Evolutionary conservation across 2,888 invertebrate genomes (phyloP), one percentile per base, ranked within the genome.

Genomic region (Belgica antarctica): DNA sequence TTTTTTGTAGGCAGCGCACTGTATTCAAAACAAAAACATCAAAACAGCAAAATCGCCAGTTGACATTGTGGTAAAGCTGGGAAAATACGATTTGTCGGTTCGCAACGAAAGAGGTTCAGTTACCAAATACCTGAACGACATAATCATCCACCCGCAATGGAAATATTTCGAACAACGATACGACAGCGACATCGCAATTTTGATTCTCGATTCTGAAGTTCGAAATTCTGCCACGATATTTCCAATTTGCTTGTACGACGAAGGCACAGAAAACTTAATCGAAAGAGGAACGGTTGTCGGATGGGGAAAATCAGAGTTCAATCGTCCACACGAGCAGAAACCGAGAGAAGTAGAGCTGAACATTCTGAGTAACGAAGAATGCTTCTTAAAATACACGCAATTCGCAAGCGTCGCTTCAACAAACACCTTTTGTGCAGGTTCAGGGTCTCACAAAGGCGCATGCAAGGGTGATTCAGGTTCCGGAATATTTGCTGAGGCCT

Each of bases 91-190:
- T 68, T 10, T 68, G 1, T 17, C 22, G 1, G 8, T 34, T 31
- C 24, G 1, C n/a, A 22, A 57, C 24, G 34, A 68, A 24, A 19
- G 68, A 57, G 57, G 57, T 12, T 41, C 24, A 15, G 15, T 47
- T 5, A 24, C 15, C 28, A 19, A 27, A 25, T 66, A 47, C 41
- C 19, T 27, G 10, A 15, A 17, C 24, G 34, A 31, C 8, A 68
- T 68, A 15, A 24, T 57, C 31, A 68, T 70, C 10, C 61, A 70
- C 41, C 70, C 25, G 5, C 12, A 70, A 19, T 70, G 70, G 70
- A 70, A 70, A 70, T 12, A 17, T 24, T 36, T 19, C 19, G 36
- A 31, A 10, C 27, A 8, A 41, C 27, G 61, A 24, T 70, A 61
- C 25, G 57, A 70, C 25, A 15, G 25, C 1, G 70, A 70, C 19